phyloP scores from a whole-genome alignment of 2,888 invertebrate genomes.

The Diogma glabrata region DNA sequence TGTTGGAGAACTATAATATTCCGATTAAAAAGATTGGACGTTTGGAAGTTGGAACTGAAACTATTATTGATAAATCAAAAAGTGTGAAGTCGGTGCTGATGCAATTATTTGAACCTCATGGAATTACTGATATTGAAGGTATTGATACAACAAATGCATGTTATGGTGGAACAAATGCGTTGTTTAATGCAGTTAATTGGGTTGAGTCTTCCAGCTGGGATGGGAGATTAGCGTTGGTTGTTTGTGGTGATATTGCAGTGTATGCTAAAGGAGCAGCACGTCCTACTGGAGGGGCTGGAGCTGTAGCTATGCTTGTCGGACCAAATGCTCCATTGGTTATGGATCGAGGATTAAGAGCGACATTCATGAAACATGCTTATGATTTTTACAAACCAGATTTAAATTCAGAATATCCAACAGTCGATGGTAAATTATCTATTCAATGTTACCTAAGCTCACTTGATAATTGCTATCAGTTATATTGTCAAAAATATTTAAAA shows the following conservation, averaged over 20 bases:
- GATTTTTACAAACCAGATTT: slow-evolving; percentile 98
- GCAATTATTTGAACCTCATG: slow-evolving; percentile 86
- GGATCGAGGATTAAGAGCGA: slow-evolving; percentile 76
- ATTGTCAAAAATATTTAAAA: slow-evolving; percentile 56
- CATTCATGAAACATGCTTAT: slow-evolving; percentile 88
- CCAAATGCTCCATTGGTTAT: slow-evolving; percentile 87
- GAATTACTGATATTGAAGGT: slow-evolving; percentile 87
- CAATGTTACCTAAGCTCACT: slow-evolving; percentile 88
- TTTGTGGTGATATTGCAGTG: slow-evolving; percentile 94
- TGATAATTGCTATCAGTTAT: slow-evolving; percentile 83
- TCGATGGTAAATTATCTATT: slow-evolving; percentile 91
- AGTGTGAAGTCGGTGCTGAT: slow-evolving; percentile 94
- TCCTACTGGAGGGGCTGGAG: slow-evolving; percentile 96
- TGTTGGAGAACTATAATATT: slow-evolving; percentile 70
- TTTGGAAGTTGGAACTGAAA: slow-evolving; percentile 96
- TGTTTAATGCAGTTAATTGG: slow-evolving; percentile 95
- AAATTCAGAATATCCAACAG: slow-evolving; percentile 86
- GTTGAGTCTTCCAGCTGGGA: slow-evolving; percentile 96
- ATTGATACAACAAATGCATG: slow-evolving; percentile 97
- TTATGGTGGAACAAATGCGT: slow-evolving; percentile 95
- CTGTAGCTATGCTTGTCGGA: slow-evolving; percentile 91
- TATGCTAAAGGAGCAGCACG: slow-evolving; percentile 90
- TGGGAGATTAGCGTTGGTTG: slow-evolving; percentile 84
- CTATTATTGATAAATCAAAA: slow-evolving; percentile 97
- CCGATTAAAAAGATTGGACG: slow-evolving; percentile 74